Evolutionary conservation across 2,113 vertebrate genomes (phyloP), one percentile per base, ranked within the genome.

Genomic region (rat (Rattus norvegicus)): DNA sequence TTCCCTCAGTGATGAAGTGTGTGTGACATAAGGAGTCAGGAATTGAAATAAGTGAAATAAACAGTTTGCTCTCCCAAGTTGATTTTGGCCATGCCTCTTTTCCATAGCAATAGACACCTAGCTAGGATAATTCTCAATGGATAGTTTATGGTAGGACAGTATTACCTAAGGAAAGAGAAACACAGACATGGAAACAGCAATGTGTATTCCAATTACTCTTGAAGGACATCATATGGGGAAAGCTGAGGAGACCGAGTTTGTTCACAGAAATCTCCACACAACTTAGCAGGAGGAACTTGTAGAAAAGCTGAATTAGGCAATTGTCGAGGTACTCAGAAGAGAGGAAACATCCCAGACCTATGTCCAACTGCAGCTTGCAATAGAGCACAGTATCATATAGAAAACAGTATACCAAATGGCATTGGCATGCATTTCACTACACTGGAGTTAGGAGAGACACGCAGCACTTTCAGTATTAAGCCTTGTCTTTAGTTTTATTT

Each of bases 381-480:
- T 59, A 9, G 43, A 80, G 4, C 33, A 56, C 5, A 24, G 4
- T 8, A 20, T 24, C 7, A 5, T 20, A 2, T 0, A 30, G 2
- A 26, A 54, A 43, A 43, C 7, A 4, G 5, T 49, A 61, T 80
- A 30, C 17, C 11, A 19, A 54, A 69, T 10, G 1, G 3, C 14
- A 2, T 19, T 10, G 1, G 3, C 14, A 2, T 19, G 4, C 0
- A 2, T 52, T 43, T 76, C 14, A 9, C 30, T 7, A 17, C 24
- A 59, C 20, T 10, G n/a, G 28, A 65, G 0, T 67, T 17, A 7
- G 8, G 20, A 56, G 14, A 36, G 43, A 3, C 13, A 85, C 54
- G 24, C 28, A n/a, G 26, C 19, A 14, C 36, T 83, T 83, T 67
- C 13, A 36, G 16, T 70, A 2, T 24, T 20, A 11, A 30, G 17